A percentile compares a stretch with the other conserved stretches of the same genome.
These are phyloP conservation scores for Peromyscus polionotus DNA, from an alignment of 2,113 vertebrate genomes.

Conservation along the genomic window DNA sequence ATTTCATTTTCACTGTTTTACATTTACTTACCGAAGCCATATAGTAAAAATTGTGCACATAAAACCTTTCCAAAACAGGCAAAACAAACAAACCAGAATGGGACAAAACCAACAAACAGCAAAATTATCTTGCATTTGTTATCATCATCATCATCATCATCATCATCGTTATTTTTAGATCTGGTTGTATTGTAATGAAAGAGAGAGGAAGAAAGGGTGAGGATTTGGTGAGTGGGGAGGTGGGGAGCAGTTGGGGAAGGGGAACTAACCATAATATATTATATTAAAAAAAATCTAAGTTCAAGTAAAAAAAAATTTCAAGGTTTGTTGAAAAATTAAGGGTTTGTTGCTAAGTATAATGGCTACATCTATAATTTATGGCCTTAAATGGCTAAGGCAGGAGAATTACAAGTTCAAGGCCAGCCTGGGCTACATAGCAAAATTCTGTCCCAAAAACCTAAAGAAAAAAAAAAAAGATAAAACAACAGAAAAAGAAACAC, in stretches of 20 bases:
- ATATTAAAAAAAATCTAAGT: not conserved
- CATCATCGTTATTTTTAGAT: not conserved
- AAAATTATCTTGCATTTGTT: not conserved
- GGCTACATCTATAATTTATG: not conserved
- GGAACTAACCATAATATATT: not conserved
- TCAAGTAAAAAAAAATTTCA: not conserved
- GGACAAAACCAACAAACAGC: not conserved
- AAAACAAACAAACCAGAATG: not conserved
- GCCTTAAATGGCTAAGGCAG: not conserved
- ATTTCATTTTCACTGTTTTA: slow-evolving; percentile 4
- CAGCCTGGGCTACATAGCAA: not conserved
- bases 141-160: too few relatives aligned
- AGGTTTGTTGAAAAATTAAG: not conserved
- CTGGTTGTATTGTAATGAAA: not conserved
- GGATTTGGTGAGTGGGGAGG: not conserved
- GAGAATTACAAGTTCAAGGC: not conserved
- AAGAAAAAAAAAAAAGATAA: not conserved
- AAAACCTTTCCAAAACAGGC: not conserved
- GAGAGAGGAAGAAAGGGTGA: not conserved
- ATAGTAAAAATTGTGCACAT: not conserved
- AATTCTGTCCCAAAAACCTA: not conserved
- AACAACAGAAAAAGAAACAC: not conserved
- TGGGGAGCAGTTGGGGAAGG: not conserved
- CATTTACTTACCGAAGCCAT: not conserved
- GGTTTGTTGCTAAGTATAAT: not conserved